Conservation (phyloP, 2,797 vertebrate species). For the Okamejei kenojei region DNA sequence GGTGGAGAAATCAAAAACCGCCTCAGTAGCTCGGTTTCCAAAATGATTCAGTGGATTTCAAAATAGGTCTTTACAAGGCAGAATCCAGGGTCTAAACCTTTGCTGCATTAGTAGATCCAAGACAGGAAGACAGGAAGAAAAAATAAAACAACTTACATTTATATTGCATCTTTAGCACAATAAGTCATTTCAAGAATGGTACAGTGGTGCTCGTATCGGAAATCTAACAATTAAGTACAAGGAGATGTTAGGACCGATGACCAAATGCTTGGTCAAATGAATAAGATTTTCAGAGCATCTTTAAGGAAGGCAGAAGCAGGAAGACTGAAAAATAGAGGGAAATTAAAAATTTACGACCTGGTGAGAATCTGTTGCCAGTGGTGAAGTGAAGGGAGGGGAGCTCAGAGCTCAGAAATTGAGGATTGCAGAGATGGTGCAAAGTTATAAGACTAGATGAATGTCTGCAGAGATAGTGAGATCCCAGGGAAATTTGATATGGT, state of each 20-base stretch:
- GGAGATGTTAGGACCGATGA: not conserved
- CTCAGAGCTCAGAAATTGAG: not conserved
- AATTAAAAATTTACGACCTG: not conserved
- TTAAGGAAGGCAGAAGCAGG: not conserved
- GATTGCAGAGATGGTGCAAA: not conserved
- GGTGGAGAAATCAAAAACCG: not conserved
- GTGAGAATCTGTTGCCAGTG: not conserved
- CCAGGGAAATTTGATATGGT: not conserved
- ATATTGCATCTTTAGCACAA: no score
- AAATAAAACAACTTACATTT: not conserved
- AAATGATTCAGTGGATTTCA: not conserved
- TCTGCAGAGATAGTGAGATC: not conserved
- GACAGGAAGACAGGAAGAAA: not conserved
- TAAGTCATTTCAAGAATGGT: not conserved
- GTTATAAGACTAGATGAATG: no score
- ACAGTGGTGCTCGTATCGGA: not conserved
- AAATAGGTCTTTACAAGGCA: not conserved
- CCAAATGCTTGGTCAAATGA: not conserved
- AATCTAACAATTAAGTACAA: not conserved
- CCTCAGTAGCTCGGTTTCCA: not conserved
- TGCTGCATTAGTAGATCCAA: not conserved
- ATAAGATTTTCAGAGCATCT: not conserved
- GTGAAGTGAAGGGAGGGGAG: not conserved
- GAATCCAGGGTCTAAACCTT: not conserved
- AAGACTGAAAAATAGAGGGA: not conserved